A percentile compares a stretch with the other conserved stretches of the same genome.
phyloP scores from a whole-genome alignment of 2,113 vertebrate species.

The Mobula hypostoma region DNA sequence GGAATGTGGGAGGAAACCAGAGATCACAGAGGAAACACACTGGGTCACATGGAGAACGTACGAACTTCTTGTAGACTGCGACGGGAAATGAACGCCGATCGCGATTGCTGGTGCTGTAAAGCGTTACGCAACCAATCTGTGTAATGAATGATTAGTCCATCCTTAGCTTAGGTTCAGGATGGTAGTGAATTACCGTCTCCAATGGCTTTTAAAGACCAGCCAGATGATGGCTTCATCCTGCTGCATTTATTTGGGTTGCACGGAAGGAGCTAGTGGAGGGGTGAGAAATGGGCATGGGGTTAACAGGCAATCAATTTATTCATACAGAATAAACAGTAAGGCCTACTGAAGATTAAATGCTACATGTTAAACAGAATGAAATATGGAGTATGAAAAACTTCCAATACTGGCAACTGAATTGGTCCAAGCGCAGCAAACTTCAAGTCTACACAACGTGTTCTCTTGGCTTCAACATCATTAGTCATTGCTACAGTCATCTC shows the following conservation, averaged over 20 bases:
- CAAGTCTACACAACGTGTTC: too few species aligned
- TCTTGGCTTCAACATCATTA: neutral
- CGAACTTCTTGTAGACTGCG: too few species aligned
- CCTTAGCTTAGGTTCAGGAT: neutral
- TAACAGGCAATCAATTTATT: neutral
- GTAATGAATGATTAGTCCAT: neutral
- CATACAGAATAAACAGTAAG: neutral
- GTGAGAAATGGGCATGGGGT: neutral
- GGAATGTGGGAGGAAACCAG: too few species aligned
- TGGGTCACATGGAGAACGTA: too few species aligned
- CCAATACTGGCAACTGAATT: neutral
- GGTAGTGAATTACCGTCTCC: neutral
- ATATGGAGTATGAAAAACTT: neutral
- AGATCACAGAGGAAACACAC: too few species aligned
- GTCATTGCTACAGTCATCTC: neutral
- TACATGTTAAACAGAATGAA: neutral
- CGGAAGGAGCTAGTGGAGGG: too few species aligned
- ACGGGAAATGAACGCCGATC: too few species aligned
- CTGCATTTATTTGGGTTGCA: too few species aligned
- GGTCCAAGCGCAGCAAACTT: neutral
- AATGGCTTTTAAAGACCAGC: neutral
- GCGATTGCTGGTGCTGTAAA: too few species aligned
- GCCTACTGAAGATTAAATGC: neutral
- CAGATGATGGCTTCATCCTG: too few species aligned
- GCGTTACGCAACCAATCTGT: too few species aligned